These are phyloP conservation scores for Eupithecia subfuscata DNA, from an alignment of 2,888 invertebrate genomes.

Conservation along the genomic window DNA sequence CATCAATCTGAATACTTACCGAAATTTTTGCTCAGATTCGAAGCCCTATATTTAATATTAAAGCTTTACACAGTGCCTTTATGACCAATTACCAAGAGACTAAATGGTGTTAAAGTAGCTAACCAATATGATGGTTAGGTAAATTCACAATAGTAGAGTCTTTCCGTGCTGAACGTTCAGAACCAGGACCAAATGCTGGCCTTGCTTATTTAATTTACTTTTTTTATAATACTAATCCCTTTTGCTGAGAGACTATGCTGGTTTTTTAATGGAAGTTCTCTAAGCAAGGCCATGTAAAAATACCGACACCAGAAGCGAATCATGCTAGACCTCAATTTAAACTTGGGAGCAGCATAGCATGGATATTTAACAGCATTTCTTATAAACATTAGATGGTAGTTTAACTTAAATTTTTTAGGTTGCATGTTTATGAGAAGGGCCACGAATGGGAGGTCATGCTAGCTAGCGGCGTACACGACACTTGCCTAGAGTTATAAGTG, in stretches of 20 bases:
- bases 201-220: neutral
- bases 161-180: neutral
- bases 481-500: conserved; percentile 76
- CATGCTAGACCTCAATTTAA: conserved; percentile 29
- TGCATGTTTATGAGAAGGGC: conserved; percentile 2
- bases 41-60: neutral
- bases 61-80: neutral
- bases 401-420: neutral
- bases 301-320: conserved; percentile 38
- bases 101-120: neutral
- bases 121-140: neutral
- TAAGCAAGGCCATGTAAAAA: neutral
- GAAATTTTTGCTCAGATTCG: neutral
- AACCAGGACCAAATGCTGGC: neutral
- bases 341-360: conserved; percentile 28
- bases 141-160: neutral
- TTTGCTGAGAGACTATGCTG: neutral
- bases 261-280: neutral
- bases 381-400: neutral
- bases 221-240: neutral
- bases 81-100: neutral
- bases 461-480: conserved; percentile 89
- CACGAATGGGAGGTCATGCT: conserved; percentile 54
- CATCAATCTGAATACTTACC: neutral
- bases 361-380: conserved; percentile 23